Evolutionary conservation across 2,888 invertebrate genomes (phyloP), one percentile per base, ranked within the genome.

Genomic region (Agonopterix heracliana): DNA sequence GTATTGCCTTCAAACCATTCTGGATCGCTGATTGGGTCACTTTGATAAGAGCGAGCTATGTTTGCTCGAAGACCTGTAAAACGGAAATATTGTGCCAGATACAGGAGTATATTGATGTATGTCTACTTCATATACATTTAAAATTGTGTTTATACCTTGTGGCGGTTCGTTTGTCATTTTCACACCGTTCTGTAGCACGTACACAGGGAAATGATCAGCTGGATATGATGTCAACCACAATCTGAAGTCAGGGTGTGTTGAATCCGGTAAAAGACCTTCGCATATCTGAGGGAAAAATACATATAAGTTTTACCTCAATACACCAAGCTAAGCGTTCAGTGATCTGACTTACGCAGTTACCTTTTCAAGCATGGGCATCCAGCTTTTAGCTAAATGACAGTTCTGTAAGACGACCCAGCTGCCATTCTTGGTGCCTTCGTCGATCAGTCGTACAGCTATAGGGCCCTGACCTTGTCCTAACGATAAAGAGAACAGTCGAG

Each of bases 111-210:
- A 5, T 26, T 7, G 7, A 26, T n/a, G 26, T 26, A 26, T 1
- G n/a, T n/a, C n/a, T n/a, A n/a, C n/a, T n/a, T n/a, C n/a, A 26
- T 7, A 7, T 26, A 26, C 26, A 26, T 26, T 26, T 26, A 26
- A 26, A 26, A 5, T 26, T 26, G 5, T 26, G 26, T 5, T 5
- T 7, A 1, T 26, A 64, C 95, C 98, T 79, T 96, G 95, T 0
- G 98, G 98, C 0, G 98, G 97, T 76, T 98, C 98, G 74, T 98
- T 98, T 0, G 97, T 98, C 95, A 98, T 98, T 89, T 98, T 98
- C 0, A 98, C 95, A 40, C 98, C 96, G 64, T 96, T 97, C 74
- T 98, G 97, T 41, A 98, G 84, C 2, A 98, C 94, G 44, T 95
- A 91, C 0, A 98, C 95, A 0, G 98, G 98, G 76, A 98, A 98